Conservation (phyloP, 2,113 vertebrate genomes). For the Rhinichthys klamathensis region DNA sequence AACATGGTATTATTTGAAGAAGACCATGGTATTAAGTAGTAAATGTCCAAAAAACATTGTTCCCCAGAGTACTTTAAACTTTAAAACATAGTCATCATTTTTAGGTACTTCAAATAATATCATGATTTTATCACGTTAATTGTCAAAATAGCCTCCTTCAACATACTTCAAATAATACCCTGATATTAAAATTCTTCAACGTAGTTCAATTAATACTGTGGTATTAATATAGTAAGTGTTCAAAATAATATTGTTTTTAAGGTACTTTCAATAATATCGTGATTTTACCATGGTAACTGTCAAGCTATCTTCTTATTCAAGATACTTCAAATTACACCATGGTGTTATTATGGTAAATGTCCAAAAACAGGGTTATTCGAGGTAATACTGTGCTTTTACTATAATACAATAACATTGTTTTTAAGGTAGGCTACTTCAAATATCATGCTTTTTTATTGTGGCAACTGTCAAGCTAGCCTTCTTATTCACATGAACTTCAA, state of each 20-base stretch:
- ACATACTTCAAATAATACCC: neutral
- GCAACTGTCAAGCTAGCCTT: neutral
- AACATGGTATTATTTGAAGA: neutral
- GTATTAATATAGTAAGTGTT: neutral
- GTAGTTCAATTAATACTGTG: neutral
- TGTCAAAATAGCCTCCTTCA: neutral
- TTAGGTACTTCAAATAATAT: neutral
- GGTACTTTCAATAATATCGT: neutral
- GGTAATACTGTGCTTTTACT: neutral
- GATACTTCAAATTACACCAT: neutral
- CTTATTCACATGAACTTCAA: neutral
- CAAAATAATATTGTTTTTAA: neutral
- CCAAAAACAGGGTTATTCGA: neutral
- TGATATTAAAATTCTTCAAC: neutral
- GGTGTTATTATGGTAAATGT: neutral
- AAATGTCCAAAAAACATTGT: neutral
- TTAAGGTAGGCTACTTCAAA: neutral
- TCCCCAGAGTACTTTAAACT: too few species aligned
- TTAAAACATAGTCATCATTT: neutral
- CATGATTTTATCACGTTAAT: neutral
- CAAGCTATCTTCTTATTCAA: neutral
- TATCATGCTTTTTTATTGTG: neutral
- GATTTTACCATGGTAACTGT: neutral
- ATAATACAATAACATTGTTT: neutral
- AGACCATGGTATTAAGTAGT: neutral